A percentile compares a stretch with the other conserved stretches of the same genome.
Evolutionary conservation across 2,888 invertebrate genomes (phyloP).

Genomic region (Ochropleura leucogaster): DNA sequence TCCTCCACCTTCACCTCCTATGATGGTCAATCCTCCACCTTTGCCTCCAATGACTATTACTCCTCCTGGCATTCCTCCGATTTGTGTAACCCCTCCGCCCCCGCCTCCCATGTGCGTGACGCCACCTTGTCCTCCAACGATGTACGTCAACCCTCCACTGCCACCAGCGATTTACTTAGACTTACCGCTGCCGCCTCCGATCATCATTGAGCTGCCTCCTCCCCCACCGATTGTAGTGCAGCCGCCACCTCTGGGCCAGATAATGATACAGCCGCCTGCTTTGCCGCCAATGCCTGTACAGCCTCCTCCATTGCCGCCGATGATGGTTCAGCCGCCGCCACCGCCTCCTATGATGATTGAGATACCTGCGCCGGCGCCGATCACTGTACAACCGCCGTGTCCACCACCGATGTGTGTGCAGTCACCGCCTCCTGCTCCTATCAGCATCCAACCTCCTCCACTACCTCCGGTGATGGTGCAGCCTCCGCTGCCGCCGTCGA

Average conservation of each 20-base stretch:
- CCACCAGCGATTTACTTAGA: conserved; percentile 77
- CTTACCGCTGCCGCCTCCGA: conserved; percentile 79
- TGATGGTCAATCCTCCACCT: conserved; percentile 76
- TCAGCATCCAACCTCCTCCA: conserved; percentile 82
- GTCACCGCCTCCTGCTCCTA: conserved; percentile 80
- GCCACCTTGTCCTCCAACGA: conserved; percentile 78
- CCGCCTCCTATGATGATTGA: conserved; percentile 80
- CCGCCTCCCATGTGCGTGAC: conserved; percentile 78
- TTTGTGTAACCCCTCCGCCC: conserved; percentile 81
- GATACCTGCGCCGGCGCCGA: conserved; percentile 79
- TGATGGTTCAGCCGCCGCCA: conserved; percentile 83
- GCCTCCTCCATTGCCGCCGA: conserved; percentile 80
- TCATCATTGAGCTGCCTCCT: conserved; percentile 81
- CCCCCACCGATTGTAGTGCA: conserved; percentile 84
- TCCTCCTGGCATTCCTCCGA: conserved; percentile 78
- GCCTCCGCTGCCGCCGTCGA: conserved; percentile 78
- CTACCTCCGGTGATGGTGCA: conserved; percentile 82
- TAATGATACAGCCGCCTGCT: conserved; percentile 84
- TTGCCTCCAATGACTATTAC: conserved; percentile 78
- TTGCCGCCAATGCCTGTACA: conserved; percentile 83
- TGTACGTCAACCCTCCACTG: conserved; percentile 79
- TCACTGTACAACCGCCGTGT: conserved; percentile 82
- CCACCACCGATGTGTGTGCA: conserved; percentile 81
- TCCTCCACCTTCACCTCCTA: conserved; percentile 76
- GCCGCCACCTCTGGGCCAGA: conserved; percentile 81